Evolutionary conservation across 2,797 vertebrate genomes (phyloP), one percentile per base, ranked within the genome.

Genomic region (Crocidura indochinensis): DNA sequence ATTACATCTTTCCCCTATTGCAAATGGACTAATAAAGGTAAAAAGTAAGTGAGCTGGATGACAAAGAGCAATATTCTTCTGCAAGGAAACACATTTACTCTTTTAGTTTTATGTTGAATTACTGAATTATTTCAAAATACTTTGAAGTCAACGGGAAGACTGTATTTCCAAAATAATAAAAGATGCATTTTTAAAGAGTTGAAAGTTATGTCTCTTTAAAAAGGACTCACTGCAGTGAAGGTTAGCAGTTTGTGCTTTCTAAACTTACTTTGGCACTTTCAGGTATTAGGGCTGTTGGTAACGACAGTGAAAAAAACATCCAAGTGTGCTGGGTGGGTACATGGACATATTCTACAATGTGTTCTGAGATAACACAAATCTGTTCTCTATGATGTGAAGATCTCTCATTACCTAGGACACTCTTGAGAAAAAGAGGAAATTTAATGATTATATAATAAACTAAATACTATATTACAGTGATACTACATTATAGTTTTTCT

Each of bases 61-160:
- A 77, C 78, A 84, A 64, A 60, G 38, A 71, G 56, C 10, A 80
- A 75, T 84, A 14, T 20, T 93, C 53, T 27, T 71, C 17, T 44
- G 67, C 6, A 26, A 20, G 53, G 56, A 91, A 81, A 88, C 60
- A 89, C 53, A 83, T 46, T 91, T 72, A 82, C 20, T 90, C 74
- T 82, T 75, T 53, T 64, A 84, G 62, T 6, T 68, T 67, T 38
- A 77, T 26, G n/a, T 94, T 22, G 44, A 47, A 84, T 95, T 93
- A 53, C 17, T 82, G 53, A 89, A 89, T 95, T 82, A 87, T 82
- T 91, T 85, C 75, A 84, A 82, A 92, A 88, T 73, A 86, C 31
- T 94, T 74, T 75, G 62, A 84, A 88, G 67, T 53, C 56, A 93
- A 85, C 64, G 88, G 62, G 65, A 14, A 71, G 47, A 75, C 14